Evolutionary conservation across 2,113 vertebrate species (phyloP), one percentile per base, ranked within the genome.

Genomic region (Pagrus major): DNA sequence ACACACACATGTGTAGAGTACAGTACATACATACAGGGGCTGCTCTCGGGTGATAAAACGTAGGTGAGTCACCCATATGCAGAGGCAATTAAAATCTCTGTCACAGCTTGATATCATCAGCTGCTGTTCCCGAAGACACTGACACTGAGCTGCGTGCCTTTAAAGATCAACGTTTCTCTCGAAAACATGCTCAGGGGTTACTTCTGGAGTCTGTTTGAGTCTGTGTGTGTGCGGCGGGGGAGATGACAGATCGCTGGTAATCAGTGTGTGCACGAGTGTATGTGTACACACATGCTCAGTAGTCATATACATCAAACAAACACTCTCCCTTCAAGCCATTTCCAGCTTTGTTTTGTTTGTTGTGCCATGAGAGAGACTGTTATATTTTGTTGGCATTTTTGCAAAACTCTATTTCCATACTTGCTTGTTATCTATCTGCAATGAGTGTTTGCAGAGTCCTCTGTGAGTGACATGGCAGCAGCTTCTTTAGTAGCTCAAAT

Each of bases 201-300:
- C 69, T 87, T 65, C 39, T 75, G 56, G 51, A 79, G 76, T 92
- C 64, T 87, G 71, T 81, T 74, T 75, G 51, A 80, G 73, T 92
- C 60, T 71, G 39, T 76, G 67, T 71, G 68, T 71, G 68, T 80
- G 65, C 46, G 49, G 70, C 72, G 8, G 49, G 61, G 77, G 61
- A 78, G 83, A 86, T 80, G 83, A 86, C 47, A 81, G 71, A 87
- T 90, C 78, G 84, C 81, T 71, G 83, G 78, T 84, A 82, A 90
- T 89, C 80, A 73, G 76, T 37, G 27, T 58, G 78, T 64, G 63
- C 23, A 74, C 41, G 67, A 46, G 56, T 74, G 56, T 54, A 54
- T 61, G 71, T 63, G 39, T 52, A 55, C 54, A 64, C 76, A 64
- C 59, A 41, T 52, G 63, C 49, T 72, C 82, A 33, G 72, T 42